Evolutionary conservation across 1,140 invertebrate genomes (phyloP), one percentile per base, ranked within the genome.

Genomic region (Cryptotermes secundus): DNA sequence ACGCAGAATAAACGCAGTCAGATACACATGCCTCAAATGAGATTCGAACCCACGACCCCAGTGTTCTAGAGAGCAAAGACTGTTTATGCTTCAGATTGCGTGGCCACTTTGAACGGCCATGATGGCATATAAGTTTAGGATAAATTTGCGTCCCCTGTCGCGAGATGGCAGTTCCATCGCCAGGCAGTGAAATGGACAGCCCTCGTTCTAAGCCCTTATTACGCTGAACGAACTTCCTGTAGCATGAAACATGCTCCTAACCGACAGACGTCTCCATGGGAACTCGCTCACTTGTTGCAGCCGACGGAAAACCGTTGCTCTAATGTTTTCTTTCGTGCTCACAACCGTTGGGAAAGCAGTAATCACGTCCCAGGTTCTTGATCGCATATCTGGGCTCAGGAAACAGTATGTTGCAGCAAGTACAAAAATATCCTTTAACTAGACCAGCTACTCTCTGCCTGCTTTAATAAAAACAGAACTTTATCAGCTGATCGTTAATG

Each of bases 201-300:
- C 59, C 59, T 72, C 1, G 59, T 26, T n/a, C n/a, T 72, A 72
- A 72, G 59, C 59, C n/a, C 59, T 72, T 72, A 72, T 72, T 72
- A 72, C 59, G n/a, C n/a, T 31, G n/a, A 72, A 31, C 59, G 26
- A 31, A 72, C 59, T 72, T 72, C 59, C 59, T 72, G 59, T 72
- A 72, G 59, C 59, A 72, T 72, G 59, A 72, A 31, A 72, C 59
- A 31, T n/a, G n/a, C n/a, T 72, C 59, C 59, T 59, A 72, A 72
- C 59, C 59, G 59, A 72, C 59, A 72, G 59, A 72, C 59, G 26
- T 72, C 45, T n/a, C n/a, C 59, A 72, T 72, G 59, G 59, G 59
- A 72, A 72, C 59, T 26, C 2, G n/a, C n/a, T 72, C 59, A 72
- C 59, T 72, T 72, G 59, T 72, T 72, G 59, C 59, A 72, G 59